phyloP scores from a whole-genome alignment of 2,113 vertebrate species.

The Catharus fuscescens region DNA sequence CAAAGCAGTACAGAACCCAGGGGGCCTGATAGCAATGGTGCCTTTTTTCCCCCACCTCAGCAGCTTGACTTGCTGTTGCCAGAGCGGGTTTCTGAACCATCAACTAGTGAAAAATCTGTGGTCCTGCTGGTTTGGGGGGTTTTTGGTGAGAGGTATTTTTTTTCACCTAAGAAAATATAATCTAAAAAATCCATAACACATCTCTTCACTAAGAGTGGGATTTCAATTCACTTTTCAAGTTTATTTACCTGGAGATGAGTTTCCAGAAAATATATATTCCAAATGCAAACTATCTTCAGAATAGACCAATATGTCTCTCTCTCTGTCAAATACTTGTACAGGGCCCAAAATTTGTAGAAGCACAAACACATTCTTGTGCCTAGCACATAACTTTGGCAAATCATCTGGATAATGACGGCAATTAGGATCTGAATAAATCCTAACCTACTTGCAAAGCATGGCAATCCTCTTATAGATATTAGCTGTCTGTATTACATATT shows the following conservation, averaged over 20 bases:
- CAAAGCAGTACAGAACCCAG: background rate
- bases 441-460: fast-evolving
- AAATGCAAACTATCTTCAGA: background rate
- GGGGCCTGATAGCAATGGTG: background rate
- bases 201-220: background rate
- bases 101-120: background rate
- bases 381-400: background rate
- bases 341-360: background rate
- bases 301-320: background rate
- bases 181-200: background rate
- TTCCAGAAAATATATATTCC: background rate
- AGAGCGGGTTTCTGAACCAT: background rate
- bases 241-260: background rate
- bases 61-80: background rate
- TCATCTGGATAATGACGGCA: background rate
- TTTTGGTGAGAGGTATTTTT: background rate
- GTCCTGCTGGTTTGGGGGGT: fast-evolving
- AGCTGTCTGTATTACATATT: background rate
- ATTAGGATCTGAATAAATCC: background rate
- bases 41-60: background rate
- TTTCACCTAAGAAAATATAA: background rate
- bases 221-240: background rate
- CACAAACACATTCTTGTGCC: background rate
- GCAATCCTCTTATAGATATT: background rate
- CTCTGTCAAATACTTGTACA: background rate